Base-by-base conservation (phyloP, 2,888 invertebrate genomes). In the Drosophila neonasuta region DNA sequence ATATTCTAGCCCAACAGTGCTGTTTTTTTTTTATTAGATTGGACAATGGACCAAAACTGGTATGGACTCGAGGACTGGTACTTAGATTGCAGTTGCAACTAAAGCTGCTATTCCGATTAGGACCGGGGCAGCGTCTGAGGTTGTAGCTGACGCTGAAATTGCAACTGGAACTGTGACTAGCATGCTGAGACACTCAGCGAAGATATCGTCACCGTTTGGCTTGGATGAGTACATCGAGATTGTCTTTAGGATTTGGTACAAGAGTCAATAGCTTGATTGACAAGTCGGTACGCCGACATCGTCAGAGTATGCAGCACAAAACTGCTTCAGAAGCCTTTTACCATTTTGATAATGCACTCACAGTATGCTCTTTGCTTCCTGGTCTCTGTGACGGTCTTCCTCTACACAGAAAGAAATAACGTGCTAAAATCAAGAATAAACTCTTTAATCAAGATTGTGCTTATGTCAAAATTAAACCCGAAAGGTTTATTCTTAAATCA, bases 201-300 rank as follows among this genome's bases (percentile, higher is more conserved):
- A 86, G 86, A 86, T 81, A 84, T 82, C 74, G 86, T 86, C 80
- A 74, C 79, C 66, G 77, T 68, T 70, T 48, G 66, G 55, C 30
- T 71, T 55, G 65, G 62, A 52, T 65, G 64, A 62, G 60, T 66
- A 85, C 80, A 68, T 67, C 66, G 74, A 86, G 86, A 86, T 85
- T 82, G 87, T 77, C 80, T 68, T 66, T 77, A 76, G 79, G 76
- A 78, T 83, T 85, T 83, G 80, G 85, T 74, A 77, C 76, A 84
- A 81, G 78, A 81, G 84, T 81, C 86, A 86, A 86, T 84, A 88
- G 82, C 72, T 82, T 88, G 89, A 88, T 88, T 88, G 88, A 88
- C 88, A 88, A 89, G 87, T 86, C 87, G 82, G 76, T 85, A 62
- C 68, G 65, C 72, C 68, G 59, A 55, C 64, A 65, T 58, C 41